A percentile compares a stretch with the other conserved stretches of the same genome.
These are phyloP conservation scores for Carpatolechia fugitivella DNA, from an alignment of 2,888 invertebrate species.

Conservation along the genomic window DNA sequence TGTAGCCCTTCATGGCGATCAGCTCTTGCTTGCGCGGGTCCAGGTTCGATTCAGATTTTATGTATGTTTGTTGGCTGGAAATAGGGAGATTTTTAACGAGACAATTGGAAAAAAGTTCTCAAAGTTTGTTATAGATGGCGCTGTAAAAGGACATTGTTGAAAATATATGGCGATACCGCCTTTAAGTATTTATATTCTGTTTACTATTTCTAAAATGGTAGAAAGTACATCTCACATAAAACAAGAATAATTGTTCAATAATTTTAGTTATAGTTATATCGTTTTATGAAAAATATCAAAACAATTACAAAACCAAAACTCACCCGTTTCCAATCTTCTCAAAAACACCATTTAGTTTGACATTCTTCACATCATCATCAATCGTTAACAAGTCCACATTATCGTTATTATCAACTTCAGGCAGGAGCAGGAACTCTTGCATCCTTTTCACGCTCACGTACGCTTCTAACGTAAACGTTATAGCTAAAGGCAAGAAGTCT, in stretches of 20 bases:
- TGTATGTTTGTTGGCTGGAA: slow-evolving; percentile 62
- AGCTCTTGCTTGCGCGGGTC: slow-evolving; percentile 47
- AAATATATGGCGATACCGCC: too few species aligned
- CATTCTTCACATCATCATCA: slow-evolving; percentile 39
- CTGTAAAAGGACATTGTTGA: background rate
- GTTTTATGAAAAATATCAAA: too few species aligned
- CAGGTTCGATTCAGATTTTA: slow-evolving; percentile 61
- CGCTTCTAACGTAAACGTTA: slow-evolving; percentile 87
- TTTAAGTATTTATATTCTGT: too few species aligned
- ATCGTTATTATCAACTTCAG: slow-evolving; percentile 59
- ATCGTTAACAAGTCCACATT: slow-evolving; percentile 55
- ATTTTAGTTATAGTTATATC: too few species aligned
- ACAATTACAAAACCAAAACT: too few species aligned
- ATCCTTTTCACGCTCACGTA: slow-evolving; percentile 86
- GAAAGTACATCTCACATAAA: too few species aligned
- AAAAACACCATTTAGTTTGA: slow-evolving; percentile 43
- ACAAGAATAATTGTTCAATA: too few species aligned
- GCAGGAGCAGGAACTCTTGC: slow-evolving; percentile 80
- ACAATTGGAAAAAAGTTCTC: background rate
- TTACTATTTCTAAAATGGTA: too few species aligned
- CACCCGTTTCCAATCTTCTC: slow-evolving; percentile 72
- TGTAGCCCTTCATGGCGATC: slow-evolving; percentile 60
- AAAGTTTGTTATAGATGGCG: background rate
- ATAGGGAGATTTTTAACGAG: slow-evolving; percentile 2
- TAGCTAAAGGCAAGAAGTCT: slow-evolving; percentile 88